Evolutionary conservation across 2,797 vertebrate species (phyloP), one percentile per base, ranked within the genome.

Genomic region (Sitta carolinensis): DNA sequence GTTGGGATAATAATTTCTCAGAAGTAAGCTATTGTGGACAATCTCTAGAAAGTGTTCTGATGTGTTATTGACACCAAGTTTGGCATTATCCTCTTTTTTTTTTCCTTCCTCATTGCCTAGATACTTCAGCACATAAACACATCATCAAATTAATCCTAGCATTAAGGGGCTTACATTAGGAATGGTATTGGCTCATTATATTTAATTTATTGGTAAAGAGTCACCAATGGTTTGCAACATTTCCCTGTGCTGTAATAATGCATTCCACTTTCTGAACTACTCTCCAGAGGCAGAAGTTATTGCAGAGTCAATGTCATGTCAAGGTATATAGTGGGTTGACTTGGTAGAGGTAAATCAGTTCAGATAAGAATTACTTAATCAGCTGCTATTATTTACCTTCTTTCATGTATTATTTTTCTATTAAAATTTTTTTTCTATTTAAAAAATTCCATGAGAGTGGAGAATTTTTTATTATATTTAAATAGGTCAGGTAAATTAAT

Each of bases 111-210:
- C 57, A 38, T 73, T 91, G 67, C 61, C 59, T 79, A 27, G 17
- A 50, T 91, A 90, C 50, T 57, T 77, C 32, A 54, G 50, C 73
- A 84, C 61, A 79, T 90, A 93, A 95, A 94, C 43, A 88, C n/a
- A 73, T 29, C 45, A 76, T 81, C 50, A 77, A 86, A 82, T 76
- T 91, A 86, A 90, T 95, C 80, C 63, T 32, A 81, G 29, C 29
- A 47, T 82, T 90, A 74, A 79, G 22, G 48, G 16, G 27, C 26
- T 93, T 75, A 20, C 50, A 40, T 59, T 61, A 76, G 42, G 30
- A 42, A 58, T 78, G 36, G 19, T 58, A 80, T 54, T 87, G 66
- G 27, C 74, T 93, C 69, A 61, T 91, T 91, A 16, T 43, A 38
- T 83, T 58, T 89, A 81, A 94, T 92, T 86, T 84, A 93, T 61